Conservation (phyloP, 2,888 invertebrate species). For the Limnephilus marmoratus region DNA sequence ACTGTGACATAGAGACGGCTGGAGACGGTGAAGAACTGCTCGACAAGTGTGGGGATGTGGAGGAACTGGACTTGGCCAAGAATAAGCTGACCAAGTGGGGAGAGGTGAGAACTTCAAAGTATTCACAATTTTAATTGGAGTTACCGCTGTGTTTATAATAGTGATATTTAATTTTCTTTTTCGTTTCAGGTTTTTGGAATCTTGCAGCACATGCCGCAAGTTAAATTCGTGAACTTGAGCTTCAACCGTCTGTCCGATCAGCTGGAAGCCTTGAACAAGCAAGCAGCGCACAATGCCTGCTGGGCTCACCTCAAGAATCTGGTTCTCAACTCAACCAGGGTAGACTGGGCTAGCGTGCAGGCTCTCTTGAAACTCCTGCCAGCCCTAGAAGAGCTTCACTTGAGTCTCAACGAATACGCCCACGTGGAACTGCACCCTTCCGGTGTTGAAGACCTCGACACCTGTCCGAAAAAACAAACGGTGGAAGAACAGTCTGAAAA, state of each 20-base stretch:
- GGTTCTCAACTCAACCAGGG: slow-evolving; percentile 91
- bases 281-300: slow-evolving; percentile 70
- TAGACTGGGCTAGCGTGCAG: slow-evolving; percentile 90
- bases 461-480: slow-evolving; percentile 53
- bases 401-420: slow-evolving; percentile 93
- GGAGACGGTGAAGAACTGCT: slow-evolving; percentile 89
- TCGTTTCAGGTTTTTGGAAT: slow-evolving; percentile 86
- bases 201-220: slow-evolving; percentile 90
- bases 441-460: slow-evolving; percentile 67
- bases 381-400: slow-evolving; percentile 92
- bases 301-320: slow-evolving; percentile 85
- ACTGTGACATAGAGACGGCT: slow-evolving; percentile 93
- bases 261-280: slow-evolving; percentile 78
- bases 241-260: slow-evolving; percentile 90
- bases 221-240: slow-evolving; percentile 94
- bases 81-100: slow-evolving; percentile 93
- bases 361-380: slow-evolving; percentile 86
- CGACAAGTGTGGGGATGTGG: slow-evolving; percentile 92
- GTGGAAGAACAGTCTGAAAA: slow-evolving; percentile 36
- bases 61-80: slow-evolving; percentile 95
- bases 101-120: slow-evolving; percentile 80
- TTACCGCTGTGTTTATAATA: not conserved
- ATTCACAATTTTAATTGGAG: not conserved
- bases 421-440: slow-evolving; percentile 82
- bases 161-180: not conserved